phyloP scores from a whole-genome alignment of 2,888 invertebrate genomes.

The Meiosimyza decipiens region DNA sequence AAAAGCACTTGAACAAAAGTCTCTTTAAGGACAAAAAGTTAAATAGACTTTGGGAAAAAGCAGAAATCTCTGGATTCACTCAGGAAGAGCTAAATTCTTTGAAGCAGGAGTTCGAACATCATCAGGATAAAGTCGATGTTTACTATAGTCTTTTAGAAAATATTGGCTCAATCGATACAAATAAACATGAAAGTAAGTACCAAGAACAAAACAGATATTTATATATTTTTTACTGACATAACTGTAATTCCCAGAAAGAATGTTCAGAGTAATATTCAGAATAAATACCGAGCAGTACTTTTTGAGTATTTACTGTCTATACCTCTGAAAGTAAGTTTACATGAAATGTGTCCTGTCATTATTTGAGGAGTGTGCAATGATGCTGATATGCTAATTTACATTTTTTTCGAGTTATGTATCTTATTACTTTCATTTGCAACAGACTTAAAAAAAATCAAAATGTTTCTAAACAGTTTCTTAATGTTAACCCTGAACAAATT shows the following conservation, averaged over 20 bases:
- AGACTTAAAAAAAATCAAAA: too few relatives aligned
- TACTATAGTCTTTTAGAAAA: constrained; percentile 84
- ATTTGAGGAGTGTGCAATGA: too few relatives aligned
- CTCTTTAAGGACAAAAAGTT: constrained; percentile 91
- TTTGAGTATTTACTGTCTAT: too few relatives aligned
- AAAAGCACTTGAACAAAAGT: constrained; percentile 77
- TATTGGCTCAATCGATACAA: constrained; percentile 70
- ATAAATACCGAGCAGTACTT: neutral
- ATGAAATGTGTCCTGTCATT: too few relatives aligned
- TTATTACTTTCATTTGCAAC: too few relatives aligned
- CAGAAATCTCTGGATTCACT: constrained; percentile 87
- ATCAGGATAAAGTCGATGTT: constrained; percentile 92
- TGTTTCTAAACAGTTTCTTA: too few relatives aligned
- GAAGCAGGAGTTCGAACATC: constrained; percentile 89
- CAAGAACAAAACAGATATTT: neutral
- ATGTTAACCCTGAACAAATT: too few relatives aligned
- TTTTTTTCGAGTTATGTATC: too few relatives aligned
- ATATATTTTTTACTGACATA: neutral
- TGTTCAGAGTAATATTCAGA: neutral
- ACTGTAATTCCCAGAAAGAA: neutral
- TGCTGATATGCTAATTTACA: too few relatives aligned
- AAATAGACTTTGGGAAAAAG: constrained; percentile 90
- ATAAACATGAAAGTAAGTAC: constrained; percentile 75
- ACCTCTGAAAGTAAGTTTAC: too few relatives aligned
- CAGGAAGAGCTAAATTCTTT: constrained; percentile 83